phyloP scores from a whole-genome alignment of 2,888 invertebrate species.

The Schizotus pectinicornis region DNA sequence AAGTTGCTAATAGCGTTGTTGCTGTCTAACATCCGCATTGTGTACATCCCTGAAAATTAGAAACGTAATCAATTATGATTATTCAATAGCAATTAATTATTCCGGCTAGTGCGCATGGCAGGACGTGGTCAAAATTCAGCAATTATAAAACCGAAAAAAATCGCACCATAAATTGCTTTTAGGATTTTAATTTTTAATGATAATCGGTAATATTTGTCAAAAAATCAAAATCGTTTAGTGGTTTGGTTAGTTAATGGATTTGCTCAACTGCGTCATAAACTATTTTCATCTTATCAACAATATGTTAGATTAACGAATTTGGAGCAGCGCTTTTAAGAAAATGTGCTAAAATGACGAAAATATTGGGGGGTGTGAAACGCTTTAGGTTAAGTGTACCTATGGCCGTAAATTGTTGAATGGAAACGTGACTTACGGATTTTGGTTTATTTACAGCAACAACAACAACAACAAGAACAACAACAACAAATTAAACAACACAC shows the following conservation, averaged over 20 bases:
- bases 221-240: too few relatives aligned
- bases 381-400: not conserved
- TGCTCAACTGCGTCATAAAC: conserved; percentile 23
- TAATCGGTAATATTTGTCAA: too few relatives aligned
- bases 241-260: too few relatives aligned
- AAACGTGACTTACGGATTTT: conserved; percentile 16
- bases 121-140: too few relatives aligned
- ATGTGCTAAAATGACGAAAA: not conserved
- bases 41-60: conserved; percentile 75
- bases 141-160: too few relatives aligned
- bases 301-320: conserved; percentile 3
- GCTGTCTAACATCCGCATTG: conserved; percentile 83
- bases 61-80: not conserved
- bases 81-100: too few relatives aligned
- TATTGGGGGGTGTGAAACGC: not conserved
- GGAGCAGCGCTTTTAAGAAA: not conserved
- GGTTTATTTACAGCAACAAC: conserved; percentile 34
- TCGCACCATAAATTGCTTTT: too few relatives aligned
- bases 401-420: not conserved
- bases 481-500: conserved; percentile 27
- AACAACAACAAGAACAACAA: conserved; percentile 36
- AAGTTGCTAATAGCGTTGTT: conserved; percentile 54
- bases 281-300: conserved; percentile 25
- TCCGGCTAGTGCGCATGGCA: too few relatives aligned
- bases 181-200: too few relatives aligned